Evolutionary conservation across 2,797 vertebrate species (phyloP).

Genomic region (Myioborus miniatus): DNA sequence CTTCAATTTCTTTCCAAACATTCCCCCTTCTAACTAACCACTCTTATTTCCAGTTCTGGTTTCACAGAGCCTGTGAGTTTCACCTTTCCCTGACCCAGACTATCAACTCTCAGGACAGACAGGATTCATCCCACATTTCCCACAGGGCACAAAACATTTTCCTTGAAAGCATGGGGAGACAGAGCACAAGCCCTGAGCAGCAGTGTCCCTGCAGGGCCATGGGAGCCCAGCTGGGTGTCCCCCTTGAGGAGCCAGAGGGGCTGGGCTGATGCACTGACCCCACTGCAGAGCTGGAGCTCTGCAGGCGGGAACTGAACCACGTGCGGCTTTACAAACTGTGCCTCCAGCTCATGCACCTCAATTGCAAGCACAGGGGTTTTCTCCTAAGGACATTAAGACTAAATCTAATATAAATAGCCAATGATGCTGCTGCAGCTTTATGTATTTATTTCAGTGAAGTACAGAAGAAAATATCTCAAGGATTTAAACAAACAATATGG

Average conservation of each 20-base stretch:
- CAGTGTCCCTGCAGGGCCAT: fast-evolving
- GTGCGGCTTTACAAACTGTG: background rate
- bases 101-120: background rate
- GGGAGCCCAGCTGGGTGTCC: background rate
- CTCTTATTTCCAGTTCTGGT: background rate
- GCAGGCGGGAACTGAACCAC: background rate
- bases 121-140: fast-evolving
- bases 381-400: background rate
- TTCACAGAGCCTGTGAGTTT: background rate
- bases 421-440: slow-evolving; percentile 8
- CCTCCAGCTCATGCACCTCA: background rate
- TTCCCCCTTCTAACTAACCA: background rate
- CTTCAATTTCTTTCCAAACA: background rate
- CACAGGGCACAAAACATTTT: background rate
- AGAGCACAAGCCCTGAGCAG: background rate
- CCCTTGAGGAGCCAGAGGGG: background rate
- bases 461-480: slow-evolving; percentile 34
- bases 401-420: slow-evolving; percentile 39
- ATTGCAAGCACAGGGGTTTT: background rate
- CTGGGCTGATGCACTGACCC: fast-evolving
- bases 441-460: slow-evolving; percentile 17
- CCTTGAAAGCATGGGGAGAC: background rate
- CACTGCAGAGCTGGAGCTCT: background rate
- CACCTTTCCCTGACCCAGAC: background rate
- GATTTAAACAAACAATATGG: slow-evolving; percentile 56